phyloP scores from a whole-genome alignment of 2,888 invertebrate species.

The Choreutis nemorana region DNA sequence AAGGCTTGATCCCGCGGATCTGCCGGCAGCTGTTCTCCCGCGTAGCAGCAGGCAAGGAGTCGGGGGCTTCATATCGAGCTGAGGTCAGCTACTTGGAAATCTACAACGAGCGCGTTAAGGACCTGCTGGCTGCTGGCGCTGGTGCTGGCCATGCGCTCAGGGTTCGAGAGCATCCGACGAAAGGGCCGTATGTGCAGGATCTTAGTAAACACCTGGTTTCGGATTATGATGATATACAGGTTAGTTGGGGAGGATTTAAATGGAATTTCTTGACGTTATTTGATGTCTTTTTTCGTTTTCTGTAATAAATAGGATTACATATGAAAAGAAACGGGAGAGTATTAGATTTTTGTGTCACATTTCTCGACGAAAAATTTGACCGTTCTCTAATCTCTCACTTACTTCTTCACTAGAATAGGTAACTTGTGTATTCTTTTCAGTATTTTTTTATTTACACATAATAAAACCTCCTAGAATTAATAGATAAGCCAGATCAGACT shows the following conservation, averaged over 20 bases:
- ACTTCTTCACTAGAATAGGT: too few relatives aligned
- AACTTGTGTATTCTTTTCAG: too few relatives aligned
- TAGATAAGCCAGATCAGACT: too few relatives aligned
- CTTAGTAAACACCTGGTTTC: conserved; percentile 85
- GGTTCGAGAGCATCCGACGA: conserved; percentile 81
- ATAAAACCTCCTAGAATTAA: too few relatives aligned
- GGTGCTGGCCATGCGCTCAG: conserved; percentile 73
- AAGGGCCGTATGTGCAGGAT: conserved; percentile 88
- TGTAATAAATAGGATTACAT: too few relatives aligned
- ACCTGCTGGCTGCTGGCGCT: conserved; percentile 68
- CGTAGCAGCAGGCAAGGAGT: conserved; percentile 82
- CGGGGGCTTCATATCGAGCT: conserved; percentile 83
- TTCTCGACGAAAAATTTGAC: too few relatives aligned
- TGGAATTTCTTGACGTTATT: too few relatives aligned
- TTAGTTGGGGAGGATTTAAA: conserved; percentile 28
- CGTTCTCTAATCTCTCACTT: too few relatives aligned
- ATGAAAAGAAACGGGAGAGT: not conserved
- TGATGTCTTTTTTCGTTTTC: too few relatives aligned
- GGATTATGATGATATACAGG: conserved; percentile 87
- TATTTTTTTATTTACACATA: too few relatives aligned
- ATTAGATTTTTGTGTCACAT: not conserved
- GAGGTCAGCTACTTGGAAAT: conserved; percentile 89
- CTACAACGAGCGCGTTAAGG: conserved; percentile 84
- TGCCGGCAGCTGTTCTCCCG: conserved; percentile 84
- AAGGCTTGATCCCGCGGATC: conserved; percentile 86